These are phyloP conservation scores for Coregonus ussuriensis DNA, from an alignment of 2,797 vertebrate species.

Conservation along the genomic window DNA sequence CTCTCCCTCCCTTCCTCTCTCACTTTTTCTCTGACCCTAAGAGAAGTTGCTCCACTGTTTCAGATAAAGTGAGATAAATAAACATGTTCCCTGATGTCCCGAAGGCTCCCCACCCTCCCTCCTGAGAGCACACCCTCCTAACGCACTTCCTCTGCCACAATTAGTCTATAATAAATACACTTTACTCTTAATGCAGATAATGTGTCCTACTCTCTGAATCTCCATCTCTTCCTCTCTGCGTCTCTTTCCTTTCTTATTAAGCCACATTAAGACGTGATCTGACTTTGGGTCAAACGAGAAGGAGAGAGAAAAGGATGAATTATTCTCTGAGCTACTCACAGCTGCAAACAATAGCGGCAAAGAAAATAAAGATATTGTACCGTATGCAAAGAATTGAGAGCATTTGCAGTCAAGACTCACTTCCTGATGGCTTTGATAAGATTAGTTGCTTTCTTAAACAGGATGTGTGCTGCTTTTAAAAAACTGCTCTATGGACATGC, in stretches of 20 bases:
- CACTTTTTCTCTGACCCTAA: constrained; percentile 66
- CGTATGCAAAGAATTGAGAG: constrained; percentile 67
- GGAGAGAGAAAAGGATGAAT: constrained; percentile 18
- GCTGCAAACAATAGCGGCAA: constrained; percentile 67
- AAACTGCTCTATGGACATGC: constrained; percentile 48
- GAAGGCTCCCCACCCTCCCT: constrained; percentile 72
- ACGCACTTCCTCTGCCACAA: constrained; percentile 76
- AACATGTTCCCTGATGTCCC: constrained; percentile 73
- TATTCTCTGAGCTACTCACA: constrained; percentile 40
- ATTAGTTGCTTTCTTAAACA: constrained; percentile 81
- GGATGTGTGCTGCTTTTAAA: constrained; percentile 72
- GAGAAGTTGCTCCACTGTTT: constrained; percentile 71
- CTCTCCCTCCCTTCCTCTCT: constrained; percentile 23
- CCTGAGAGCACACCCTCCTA: constrained; percentile 70
- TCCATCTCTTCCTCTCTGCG: neutral
- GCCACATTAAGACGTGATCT: constrained; percentile 53
- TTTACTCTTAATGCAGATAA: constrained; percentile 72
- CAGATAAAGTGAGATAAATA: constrained; percentile 78
- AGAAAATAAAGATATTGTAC: constrained; percentile 57
- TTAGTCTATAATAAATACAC: constrained; percentile 77
- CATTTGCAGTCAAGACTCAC: constrained; percentile 72
- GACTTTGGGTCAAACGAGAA: constrained; percentile 37
- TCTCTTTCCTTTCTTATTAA: constrained; percentile 56
- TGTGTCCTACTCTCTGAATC: constrained; percentile 17
- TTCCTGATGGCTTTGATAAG: constrained; percentile 82